These are phyloP conservation scores for Mimachlamys varia DNA, from an alignment of 2,888 invertebrate species.

Conservation along the genomic window DNA sequence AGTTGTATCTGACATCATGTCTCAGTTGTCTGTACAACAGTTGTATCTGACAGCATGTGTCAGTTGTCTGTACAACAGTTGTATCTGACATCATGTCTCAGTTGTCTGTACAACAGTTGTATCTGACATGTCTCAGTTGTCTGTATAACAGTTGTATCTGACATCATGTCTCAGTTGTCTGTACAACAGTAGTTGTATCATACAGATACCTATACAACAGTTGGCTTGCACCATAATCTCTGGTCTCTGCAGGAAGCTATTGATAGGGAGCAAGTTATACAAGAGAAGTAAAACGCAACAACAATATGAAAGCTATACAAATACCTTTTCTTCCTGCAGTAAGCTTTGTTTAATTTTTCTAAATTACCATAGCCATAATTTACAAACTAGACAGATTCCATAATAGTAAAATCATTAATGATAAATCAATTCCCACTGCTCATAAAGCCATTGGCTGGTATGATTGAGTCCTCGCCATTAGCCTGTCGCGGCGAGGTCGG, in stretches of 20 bases:
- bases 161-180: not conserved
- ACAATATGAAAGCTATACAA: slow-evolving; percentile 23
- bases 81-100: not conserved
- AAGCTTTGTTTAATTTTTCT: slow-evolving; percentile 2
- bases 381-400: slow-evolving; percentile 30
- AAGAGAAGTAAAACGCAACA: not conserved
- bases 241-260: not conserved
- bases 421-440: slow-evolving; percentile 32
- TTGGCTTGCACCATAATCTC: not conserved
- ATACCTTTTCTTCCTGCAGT: not conserved
- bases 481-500: not conserved
- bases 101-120: not conserved
- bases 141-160: not conserved
- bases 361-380: slow-evolving; percentile 20
- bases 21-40: not conserved
- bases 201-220: not conserved
- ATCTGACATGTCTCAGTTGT: not conserved
- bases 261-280: not conserved
- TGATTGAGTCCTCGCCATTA: not conserved
- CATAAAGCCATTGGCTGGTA: not conserved
- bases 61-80: not conserved
- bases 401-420: slow-evolving; percentile 22
- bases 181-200: not conserved
- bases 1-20: not conserved
- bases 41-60: not conserved